These are phyloP conservation scores for Camponotus floridanus DNA, from an alignment of 1,140 invertebrate species.

Conservation along the genomic window DNA sequence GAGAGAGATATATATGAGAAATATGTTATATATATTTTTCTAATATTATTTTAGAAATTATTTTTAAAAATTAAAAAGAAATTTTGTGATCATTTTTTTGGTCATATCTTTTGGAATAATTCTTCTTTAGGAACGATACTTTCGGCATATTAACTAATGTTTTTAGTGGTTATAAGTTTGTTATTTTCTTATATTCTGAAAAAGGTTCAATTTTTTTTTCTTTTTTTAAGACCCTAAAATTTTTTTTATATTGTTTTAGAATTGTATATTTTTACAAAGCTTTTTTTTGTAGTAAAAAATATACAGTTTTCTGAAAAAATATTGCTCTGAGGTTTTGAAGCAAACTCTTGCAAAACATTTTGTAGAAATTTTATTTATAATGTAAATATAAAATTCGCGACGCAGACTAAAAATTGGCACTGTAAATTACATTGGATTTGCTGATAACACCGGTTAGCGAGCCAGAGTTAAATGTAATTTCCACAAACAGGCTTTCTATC, in stretches of 20 bases:
- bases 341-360: not conserved
- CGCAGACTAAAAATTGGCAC: not conserved
- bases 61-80: not conserved
- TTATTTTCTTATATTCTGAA: not conserved
- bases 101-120: not conserved
- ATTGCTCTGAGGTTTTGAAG: not conserved
- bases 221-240: not conserved
- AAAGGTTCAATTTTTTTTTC: not conserved
- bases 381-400: not conserved
- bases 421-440: not conserved
- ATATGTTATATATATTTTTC: not conserved
- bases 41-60: too few species aligned
- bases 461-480: conserved; percentile 36
- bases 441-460: conserved; percentile 18
- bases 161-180: not conserved
- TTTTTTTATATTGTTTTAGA: not conserved
- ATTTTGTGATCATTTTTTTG: not conserved
- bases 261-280: not conserved
- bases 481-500: conserved; percentile 33
- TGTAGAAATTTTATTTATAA: not conserved
- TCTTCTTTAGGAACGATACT: too few species aligned
- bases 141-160: too few species aligned
- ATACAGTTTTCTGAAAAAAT: not conserved
- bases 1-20: not conserved
- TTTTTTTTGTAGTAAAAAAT: not conserved